Percentiles rank a stretch among this genome's conserved stretches.
phyloP scores from a whole-genome alignment of 2,888 invertebrate species.

The Heliconius hortense region DNA sequence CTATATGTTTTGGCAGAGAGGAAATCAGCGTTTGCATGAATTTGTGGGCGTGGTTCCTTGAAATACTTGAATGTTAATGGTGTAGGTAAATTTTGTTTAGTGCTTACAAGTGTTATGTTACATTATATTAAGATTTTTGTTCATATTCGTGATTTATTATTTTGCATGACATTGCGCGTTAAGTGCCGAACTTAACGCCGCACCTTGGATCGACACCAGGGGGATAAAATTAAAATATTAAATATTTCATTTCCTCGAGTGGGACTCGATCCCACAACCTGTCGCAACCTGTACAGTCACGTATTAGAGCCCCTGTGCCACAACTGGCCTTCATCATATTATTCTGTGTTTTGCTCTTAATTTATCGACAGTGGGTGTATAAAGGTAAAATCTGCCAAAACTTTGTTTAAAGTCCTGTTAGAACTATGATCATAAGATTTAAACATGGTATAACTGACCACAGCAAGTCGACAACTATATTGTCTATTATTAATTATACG shows the following conservation, averaged over 20 bases:
- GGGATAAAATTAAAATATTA: background rate
- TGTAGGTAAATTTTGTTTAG: background rate
- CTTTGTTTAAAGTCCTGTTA: too few relatives aligned
- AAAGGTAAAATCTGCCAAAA: too few relatives aligned
- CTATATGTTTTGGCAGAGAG: conserved; percentile 2
- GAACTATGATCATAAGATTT: too few relatives aligned
- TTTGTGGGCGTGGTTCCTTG: conserved; percentile 23
- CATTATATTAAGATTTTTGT: background rate
- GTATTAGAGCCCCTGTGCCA: background rate
- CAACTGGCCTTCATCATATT: too few relatives aligned
- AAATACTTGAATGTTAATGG: background rate
- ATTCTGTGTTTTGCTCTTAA: too few relatives aligned
- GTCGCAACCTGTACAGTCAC: too few relatives aligned
- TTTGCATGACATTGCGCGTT: background rate
- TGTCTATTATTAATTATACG: too few relatives aligned
- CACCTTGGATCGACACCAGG: background rate
- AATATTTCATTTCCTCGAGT: background rate
- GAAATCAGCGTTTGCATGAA: conserved; percentile 4
- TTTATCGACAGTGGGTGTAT: too few relatives aligned
- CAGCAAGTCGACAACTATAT: too few relatives aligned
- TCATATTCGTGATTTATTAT: background rate
- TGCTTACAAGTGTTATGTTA: background rate
- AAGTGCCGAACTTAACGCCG: background rate
- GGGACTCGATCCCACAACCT: background rate
- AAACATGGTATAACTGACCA: too few relatives aligned